Evolutionary conservation across 2,888 invertebrate species (phyloP).

Genomic region (Brachypalpus laphriformis): DNA sequence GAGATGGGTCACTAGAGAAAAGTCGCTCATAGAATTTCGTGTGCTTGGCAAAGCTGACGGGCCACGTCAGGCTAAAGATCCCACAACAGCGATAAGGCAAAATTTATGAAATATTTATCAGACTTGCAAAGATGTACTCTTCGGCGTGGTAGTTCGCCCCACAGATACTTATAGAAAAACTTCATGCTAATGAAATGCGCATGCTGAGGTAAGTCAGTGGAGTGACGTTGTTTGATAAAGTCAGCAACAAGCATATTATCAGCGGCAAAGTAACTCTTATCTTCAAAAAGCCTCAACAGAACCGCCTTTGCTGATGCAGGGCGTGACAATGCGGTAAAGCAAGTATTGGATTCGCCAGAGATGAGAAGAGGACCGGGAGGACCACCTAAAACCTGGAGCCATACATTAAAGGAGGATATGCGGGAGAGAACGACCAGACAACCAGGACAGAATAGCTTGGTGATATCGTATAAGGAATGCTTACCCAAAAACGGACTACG

Average conservation of each 20-base stretch:
- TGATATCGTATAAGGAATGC: too few species aligned
- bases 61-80: too few species aligned
- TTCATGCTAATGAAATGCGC: background rate
- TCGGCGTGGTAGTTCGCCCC: too few species aligned
- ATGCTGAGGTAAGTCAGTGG: too few species aligned
- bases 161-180: background rate
- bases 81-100: too few species aligned
- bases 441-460: too few species aligned
- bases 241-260: background rate
- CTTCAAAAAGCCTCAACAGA: background rate
- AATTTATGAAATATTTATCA: too few species aligned
- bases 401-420: background rate
- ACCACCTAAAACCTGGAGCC: background rate
- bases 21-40: background rate
- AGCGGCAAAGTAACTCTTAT: background rate
- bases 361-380: background rate
- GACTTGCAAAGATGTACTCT: too few species aligned
- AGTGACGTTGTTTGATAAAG: too few species aligned
- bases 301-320: background rate
- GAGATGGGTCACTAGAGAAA: background rate
- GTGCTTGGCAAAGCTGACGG: background rate
- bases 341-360: background rate
- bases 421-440: background rate
- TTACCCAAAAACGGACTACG: too few species aligned
- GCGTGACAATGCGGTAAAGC: background rate